Base-by-base conservation (phyloP, 2,797 vertebrate species). In the Miichthys miiuy region DNA sequence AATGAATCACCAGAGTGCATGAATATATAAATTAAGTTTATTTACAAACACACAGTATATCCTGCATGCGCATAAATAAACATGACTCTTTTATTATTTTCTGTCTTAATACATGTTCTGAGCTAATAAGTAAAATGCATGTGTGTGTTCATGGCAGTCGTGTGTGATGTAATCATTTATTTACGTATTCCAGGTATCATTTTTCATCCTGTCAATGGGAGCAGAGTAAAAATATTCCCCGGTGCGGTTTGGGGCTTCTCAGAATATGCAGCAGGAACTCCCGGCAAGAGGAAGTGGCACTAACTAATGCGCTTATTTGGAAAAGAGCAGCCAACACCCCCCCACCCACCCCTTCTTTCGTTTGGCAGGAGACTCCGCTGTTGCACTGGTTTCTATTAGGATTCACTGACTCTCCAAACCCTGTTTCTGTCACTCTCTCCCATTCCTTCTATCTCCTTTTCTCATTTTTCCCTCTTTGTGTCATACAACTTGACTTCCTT, bases 361-460 rank as follows among this genome's bases (percentile, higher is more conserved):
- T 91, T 91, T 93, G 90, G 91, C 88, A 87, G 63, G 65, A 80
- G 52, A 56, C 65, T 67, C 50, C 23, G 13, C 73, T 88, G 87
- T 91, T 91, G 78, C 77, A 68, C 89, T 92, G 89, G 75, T 93
- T 92, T 90, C 84, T 84, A 85, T 90, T 92, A 89, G 77, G 74
- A 71, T 72, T 75, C 18, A 55, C 68, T 41, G n/a, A 76, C 68
- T 65, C 50, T 82, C 80, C 30, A 70, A 27, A 27, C 25, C 65
- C 47, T 18, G 2, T 73, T 73, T 68, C 77, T 63, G 41, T 44
- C 48, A 57, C 18, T 72, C 30, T 48, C 52, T 38, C 41, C 57
- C 21, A 38, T 61, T 73, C 60, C 63, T 38, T 58, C 61, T 14
- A 1, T 58, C 20, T 51, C 38, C 23, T 66, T 44, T 34, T 38